Conservation (phyloP, 2,113 vertebrate species). For the Mus pahari region DNA sequence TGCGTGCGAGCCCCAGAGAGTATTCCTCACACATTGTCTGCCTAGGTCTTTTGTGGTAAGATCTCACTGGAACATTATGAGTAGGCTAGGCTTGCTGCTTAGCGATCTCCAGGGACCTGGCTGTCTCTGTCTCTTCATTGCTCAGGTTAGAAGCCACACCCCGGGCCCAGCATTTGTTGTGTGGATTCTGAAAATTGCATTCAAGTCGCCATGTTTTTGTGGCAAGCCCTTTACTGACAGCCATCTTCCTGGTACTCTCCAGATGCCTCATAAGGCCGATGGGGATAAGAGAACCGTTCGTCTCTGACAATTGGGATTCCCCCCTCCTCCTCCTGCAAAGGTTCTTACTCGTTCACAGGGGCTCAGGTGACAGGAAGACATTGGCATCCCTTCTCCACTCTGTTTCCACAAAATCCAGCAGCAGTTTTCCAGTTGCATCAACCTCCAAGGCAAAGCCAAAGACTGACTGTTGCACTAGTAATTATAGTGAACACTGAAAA, state of each 20-base stretch:
- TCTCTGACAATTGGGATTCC: not conserved
- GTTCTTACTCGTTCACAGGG: not conserved
- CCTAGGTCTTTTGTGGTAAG: not conserved
- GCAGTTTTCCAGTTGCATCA: not conserved
- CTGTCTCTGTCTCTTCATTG: not conserved
- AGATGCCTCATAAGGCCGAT: not conserved
- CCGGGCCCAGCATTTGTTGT: not conserved
- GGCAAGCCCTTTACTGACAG: not conserved
- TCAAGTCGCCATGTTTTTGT: not conserved
- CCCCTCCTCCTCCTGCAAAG: no score
- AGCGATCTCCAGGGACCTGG: not conserved
- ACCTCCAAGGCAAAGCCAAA: not conserved
- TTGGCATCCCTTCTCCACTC: not conserved
- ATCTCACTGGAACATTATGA: no score
- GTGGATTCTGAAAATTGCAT: not conserved
- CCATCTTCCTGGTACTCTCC: not conserved
- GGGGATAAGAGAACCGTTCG: not conserved
- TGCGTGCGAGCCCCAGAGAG: not conserved
- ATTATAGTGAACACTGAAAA: constrained; percentile 51
- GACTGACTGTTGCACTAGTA: not conserved
- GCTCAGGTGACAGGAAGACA: not conserved
- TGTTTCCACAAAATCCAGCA: not conserved
- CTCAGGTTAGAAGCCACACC: not conserved
- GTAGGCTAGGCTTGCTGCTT: not conserved
- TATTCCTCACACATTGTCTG: no score